Evolutionary conservation across 2,888 invertebrate genomes (phyloP), one percentile per base, ranked within the genome.

Genomic region (Coecobrya sp.): DNA sequence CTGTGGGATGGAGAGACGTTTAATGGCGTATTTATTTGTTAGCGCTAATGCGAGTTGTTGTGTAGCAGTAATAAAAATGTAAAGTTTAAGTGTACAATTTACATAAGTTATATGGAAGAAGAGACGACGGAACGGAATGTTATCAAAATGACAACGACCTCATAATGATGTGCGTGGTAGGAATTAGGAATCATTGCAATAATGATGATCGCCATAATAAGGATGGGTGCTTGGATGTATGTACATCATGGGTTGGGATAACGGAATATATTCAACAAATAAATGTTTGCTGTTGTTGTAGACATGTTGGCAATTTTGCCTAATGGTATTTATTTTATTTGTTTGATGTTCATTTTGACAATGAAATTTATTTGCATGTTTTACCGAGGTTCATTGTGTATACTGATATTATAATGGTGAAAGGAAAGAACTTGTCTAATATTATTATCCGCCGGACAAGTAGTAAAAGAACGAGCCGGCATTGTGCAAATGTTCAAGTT

Each of bases 91-190:
- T 55, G n/a, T 45, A 79, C 79, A 81, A 88, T 79, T 62, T 88
- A 19, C 49, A 70, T 65, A 30, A 68, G 36, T 8, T 76, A 49
- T 0, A 10, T 62, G 45, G 45, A n/a, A 45, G 36, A 13, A 73
- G 86, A 55, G 3, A 59, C 0, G 42, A 86, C 49, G 11, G n/a
- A n/a, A 13, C 16, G 11, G 16, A 52, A 79, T 68, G 65, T 16
- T 19, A 30, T 59, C 68, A 82, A 42, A 81, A 70, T 55, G 89
- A 89, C 89, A 89, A 89, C 82, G 89, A 89, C 89, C 89, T 52
- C 42, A 55, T 89, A 89, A 89, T 89, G 89, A 70, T 68, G 82
- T 82, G 76, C 76, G 76, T 76, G 76, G 76, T 16, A 25, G 25
- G 76, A 76, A 76, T 76, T 2, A 36, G 36, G 11, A 70, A 70